Evolutionary conservation across 2,113 vertebrate genomes (phyloP).

Genomic region (Mugil cephalus): DNA sequence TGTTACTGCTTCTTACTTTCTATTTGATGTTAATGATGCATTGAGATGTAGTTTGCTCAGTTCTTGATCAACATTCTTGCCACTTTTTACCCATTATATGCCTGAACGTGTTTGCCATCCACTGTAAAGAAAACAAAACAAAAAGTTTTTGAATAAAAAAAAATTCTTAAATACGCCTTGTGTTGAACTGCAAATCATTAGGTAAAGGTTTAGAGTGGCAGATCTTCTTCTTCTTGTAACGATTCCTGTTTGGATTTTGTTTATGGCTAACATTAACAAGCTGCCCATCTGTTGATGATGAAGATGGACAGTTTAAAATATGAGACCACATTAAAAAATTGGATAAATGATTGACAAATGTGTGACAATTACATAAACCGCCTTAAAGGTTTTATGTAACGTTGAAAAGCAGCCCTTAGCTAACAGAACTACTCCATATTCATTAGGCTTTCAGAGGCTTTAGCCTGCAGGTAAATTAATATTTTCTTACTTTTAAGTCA

Average conservation of each 20-base stretch:
- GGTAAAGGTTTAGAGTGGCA: no score
- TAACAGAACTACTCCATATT: not conserved
- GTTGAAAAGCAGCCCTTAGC: not conserved
- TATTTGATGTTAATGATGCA: slow-evolving; percentile 11
- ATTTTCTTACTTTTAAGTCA: not conserved
- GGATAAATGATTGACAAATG: not conserved
- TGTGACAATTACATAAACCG: not conserved
- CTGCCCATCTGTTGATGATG: not conserved
- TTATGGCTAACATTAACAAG: not conserved
- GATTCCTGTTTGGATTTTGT: not conserved
- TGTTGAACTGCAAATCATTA: not conserved
- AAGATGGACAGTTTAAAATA: not conserved
- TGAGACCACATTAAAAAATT: not conserved
- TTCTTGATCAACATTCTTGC: not conserved
- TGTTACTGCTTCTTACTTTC: not conserved
- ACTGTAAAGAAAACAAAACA: slow-evolving; percentile 26
- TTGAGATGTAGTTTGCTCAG: slow-evolving; percentile 4
- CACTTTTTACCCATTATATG: slow-evolving; percentile 6
- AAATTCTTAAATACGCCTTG: slow-evolving; percentile 22
- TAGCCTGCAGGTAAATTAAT: not conserved
- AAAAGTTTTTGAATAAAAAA: slow-evolving; percentile 64
- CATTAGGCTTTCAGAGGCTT: not conserved
- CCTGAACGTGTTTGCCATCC: slow-evolving; percentile 21
- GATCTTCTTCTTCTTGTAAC: not conserved
- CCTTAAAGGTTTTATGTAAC: not conserved